Conservation (phyloP, 2,797 vertebrate genomes). For the Margarornis squamiger region DNA sequence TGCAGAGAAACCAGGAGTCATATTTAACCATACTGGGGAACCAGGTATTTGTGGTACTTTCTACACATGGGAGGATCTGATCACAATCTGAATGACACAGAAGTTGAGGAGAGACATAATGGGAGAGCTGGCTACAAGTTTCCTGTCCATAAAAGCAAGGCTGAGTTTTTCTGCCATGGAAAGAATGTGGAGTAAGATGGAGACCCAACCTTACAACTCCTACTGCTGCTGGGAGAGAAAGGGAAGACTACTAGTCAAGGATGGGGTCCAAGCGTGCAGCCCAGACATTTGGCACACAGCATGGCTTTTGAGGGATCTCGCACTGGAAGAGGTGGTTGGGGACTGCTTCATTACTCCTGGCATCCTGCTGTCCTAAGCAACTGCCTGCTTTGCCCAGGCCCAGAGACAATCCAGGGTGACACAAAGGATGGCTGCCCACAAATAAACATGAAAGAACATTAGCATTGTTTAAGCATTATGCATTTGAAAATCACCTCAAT, state of each 20-base stretch:
- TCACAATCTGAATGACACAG: neutral
- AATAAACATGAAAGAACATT: neutral
- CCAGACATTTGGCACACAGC: neutral
- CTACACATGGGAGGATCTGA: rapidly evolving
- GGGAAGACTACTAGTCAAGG: neutral
- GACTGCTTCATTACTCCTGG: neutral
- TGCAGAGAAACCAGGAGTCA: neutral
- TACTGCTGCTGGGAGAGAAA: neutral
- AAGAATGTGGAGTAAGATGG: neutral
- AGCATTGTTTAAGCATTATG: neutral
- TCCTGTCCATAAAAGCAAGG: neutral
- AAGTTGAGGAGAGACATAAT: neutral
- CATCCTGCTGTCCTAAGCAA: neutral
- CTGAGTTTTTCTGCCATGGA: neutral
- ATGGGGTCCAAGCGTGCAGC: rapidly evolving
- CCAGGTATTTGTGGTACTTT: rapidly evolving
- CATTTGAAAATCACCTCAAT: neutral
- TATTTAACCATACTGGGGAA: neutral
- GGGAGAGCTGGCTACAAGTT: neutral
- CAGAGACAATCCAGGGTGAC: neutral
- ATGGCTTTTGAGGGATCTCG: neutral
- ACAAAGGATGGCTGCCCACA: neutral
- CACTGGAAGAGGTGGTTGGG: neutral
- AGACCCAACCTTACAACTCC: neutral
- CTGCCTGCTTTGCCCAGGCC: neutral